These are phyloP conservation scores for Protaetia brevitarsis DNA, from an alignment of 1,140 invertebrate species.

Conservation along the genomic window DNA sequence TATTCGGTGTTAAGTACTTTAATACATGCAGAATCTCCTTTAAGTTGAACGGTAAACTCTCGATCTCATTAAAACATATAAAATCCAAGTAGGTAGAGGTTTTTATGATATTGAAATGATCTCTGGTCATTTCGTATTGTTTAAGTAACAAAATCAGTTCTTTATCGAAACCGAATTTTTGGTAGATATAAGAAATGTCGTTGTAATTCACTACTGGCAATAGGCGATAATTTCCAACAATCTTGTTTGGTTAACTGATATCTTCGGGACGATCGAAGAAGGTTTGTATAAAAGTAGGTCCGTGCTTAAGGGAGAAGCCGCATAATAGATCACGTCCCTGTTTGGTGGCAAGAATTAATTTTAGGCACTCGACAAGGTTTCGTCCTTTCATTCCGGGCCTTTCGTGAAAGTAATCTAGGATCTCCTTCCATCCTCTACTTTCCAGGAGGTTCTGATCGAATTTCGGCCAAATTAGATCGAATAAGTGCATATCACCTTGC, in stretches of 20 bases:
- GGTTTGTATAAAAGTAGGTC: neutral
- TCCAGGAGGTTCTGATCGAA: neutral
- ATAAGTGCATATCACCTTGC: neutral
- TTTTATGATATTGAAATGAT: neutral
- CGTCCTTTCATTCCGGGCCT: neutral
- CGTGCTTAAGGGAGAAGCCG: neutral
- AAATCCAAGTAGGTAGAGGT: neutral
- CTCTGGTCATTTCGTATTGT: neutral
- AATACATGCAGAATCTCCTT: neutral
- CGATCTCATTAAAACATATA: neutral
- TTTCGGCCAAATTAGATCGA: neutral
- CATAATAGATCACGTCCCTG: neutral
- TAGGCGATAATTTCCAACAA: neutral
- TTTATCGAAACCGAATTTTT: neutral
- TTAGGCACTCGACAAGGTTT: neutral
- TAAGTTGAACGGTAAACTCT: neutral
- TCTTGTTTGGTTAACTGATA: neutral
- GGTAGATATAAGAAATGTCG: neutral
- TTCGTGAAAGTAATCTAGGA: neutral
- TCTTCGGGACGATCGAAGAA: neutral
- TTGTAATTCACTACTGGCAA: neutral
- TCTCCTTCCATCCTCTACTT: neutral
- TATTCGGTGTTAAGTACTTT: neutral
- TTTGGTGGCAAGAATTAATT: neutral
- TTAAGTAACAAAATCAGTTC: neutral